Percentiles rank a stretch among this genome's conserved stretches.
Conservation (phyloP, 2,888 invertebrate genomes). For the Magallana nippona region DNA sequence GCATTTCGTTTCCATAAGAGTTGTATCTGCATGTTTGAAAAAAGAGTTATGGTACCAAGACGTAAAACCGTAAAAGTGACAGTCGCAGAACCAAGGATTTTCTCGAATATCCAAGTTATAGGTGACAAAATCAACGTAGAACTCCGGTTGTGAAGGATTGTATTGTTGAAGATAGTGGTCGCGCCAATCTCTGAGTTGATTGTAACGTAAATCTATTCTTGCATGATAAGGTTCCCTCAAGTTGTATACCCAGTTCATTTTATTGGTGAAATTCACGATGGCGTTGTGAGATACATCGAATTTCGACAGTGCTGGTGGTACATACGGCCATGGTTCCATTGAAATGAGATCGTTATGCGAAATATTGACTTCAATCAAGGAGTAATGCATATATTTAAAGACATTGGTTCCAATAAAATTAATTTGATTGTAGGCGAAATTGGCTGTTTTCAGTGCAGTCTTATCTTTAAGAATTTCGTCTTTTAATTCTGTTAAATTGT, state of each 20-base stretch:
- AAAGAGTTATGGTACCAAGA: slow-evolving; percentile 50
- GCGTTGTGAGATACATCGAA: slow-evolving; percentile 49
- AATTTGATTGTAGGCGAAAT: slow-evolving; percentile 44
- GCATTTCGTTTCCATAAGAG: slow-evolving; percentile 50
- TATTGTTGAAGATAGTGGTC: slow-evolving; percentile 40
- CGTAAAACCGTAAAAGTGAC: slow-evolving; percentile 52
- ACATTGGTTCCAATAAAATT: neutral
- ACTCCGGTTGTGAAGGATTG: slow-evolving; percentile 4
- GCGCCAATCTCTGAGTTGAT: slow-evolving; percentile 43
- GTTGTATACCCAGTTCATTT: slow-evolving; percentile 47
- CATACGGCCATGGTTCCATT: slow-evolving; percentile 51
- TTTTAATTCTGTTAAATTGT: neutral
- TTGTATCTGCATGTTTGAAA: slow-evolving; percentile 47
- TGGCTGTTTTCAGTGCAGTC: neutral
- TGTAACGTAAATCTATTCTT: slow-evolving; percentile 38
- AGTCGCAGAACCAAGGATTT: slow-evolving; percentile 57
- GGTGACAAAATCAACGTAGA: slow-evolving; percentile 48
- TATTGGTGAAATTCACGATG: slow-evolving; percentile 46
- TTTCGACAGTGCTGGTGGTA: slow-evolving; percentile 2
- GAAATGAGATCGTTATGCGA: slow-evolving; percentile 39
- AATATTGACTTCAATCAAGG: slow-evolving; percentile 38
- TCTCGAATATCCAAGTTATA: slow-evolving; percentile 51
- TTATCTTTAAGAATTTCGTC: slow-evolving; percentile 21
- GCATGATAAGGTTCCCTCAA: slow-evolving; percentile 41
- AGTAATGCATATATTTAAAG: slow-evolving; percentile 2